Percentiles rank a stretch among this genome's conserved stretches.
Evolutionary conservation across 2,113 vertebrate species (phyloP).

Genomic region (Myodes glareolus): DNA sequence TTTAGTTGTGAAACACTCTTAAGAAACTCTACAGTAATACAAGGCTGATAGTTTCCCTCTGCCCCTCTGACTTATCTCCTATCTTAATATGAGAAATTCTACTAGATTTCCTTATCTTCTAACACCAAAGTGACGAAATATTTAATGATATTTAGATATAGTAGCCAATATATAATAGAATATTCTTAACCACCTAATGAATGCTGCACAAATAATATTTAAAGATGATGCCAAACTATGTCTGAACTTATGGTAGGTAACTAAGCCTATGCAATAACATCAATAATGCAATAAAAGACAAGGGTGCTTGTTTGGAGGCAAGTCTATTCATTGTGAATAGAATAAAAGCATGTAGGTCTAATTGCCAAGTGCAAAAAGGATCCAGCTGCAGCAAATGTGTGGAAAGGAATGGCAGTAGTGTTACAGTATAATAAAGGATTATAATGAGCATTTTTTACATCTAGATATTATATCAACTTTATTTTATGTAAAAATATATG

Average conservation of each 20-base stretch:
- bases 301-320: background rate
- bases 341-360: background rate
- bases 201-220: slow-evolving; percentile 48
- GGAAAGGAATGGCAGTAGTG: background rate
- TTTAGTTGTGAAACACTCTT: background rate
- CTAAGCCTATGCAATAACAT: background rate
- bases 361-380: background rate
- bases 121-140: background rate
- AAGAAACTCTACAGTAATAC: background rate
- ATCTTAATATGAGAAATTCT: background rate
- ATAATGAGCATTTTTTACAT: slow-evolving; percentile 43
- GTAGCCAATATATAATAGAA: background rate
- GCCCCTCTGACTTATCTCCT: background rate
- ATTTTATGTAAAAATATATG: slow-evolving; percentile 71
- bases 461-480: slow-evolving; percentile 54
- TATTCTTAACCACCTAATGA: background rate
- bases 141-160: background rate
- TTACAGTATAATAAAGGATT: background rate
- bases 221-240: background rate
- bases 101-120: background rate
- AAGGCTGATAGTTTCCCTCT: background rate
- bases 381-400: background rate
- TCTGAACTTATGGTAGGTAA: background rate
- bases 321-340: background rate
- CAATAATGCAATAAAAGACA: background rate